Evolutionary conservation across 2,113 vertebrate species (phyloP).

Genomic region (Muntiacus muntjak): DNA sequence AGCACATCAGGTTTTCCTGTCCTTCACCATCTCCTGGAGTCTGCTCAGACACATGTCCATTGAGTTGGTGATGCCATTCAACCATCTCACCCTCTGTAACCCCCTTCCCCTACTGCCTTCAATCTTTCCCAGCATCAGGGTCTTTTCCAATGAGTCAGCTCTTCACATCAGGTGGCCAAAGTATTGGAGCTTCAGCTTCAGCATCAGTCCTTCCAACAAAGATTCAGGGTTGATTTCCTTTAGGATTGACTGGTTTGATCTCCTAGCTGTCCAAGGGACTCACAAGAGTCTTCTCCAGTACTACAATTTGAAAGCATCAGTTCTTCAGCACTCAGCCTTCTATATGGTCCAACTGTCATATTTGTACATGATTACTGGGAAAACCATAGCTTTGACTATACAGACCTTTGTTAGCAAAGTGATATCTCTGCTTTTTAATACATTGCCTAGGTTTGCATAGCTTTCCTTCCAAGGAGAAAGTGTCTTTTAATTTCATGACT

Average conservation of each 20-base stretch:
- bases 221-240: background rate
- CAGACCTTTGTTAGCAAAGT: background rate
- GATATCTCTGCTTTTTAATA: background rate
- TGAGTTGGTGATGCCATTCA: background rate
- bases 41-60: background rate
- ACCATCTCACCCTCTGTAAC: background rate
- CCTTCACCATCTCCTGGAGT: background rate
- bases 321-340: background rate
- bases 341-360: background rate
- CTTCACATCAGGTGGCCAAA: background rate
- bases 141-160: background rate
- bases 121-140: background rate
- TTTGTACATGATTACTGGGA: background rate
- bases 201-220: background rate
- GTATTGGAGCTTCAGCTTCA: background rate
- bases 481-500: background rate
- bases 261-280: background rate
- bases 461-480: background rate
- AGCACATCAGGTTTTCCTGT: background rate
- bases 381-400: background rate
- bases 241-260: background rate
- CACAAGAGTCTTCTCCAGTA: background rate
- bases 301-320: background rate
- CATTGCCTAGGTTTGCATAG: background rate
- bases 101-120: background rate